Percentiles rank a stretch among this genome's conserved stretches.
Conservation (phyloP, 2,113 vertebrate genomes). For the Melanostigma gelatinosum region DNA sequence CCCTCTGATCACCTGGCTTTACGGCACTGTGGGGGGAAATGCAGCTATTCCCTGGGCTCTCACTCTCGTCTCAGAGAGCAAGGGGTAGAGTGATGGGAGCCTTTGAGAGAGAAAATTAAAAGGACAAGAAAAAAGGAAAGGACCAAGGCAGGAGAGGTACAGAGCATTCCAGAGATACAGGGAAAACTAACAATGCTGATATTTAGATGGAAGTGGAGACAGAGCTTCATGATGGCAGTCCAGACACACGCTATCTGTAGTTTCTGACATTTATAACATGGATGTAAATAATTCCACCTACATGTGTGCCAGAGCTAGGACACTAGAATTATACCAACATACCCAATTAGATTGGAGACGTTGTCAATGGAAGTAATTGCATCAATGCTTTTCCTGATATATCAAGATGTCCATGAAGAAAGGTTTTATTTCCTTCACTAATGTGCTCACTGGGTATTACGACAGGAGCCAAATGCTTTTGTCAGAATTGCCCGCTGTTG, state of each 20-base stretch:
- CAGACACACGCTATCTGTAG: neutral
- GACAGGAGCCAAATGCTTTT: neutral
- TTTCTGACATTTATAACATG: neutral
- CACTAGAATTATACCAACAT: neutral
- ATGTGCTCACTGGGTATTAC: neutral
- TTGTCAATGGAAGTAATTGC: neutral
- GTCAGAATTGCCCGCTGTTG: neutral
- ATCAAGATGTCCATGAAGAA: neutral
- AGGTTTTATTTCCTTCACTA: neutral
- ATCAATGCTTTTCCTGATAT: neutral
- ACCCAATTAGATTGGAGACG: neutral
- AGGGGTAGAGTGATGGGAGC: constrained; percentile 39
- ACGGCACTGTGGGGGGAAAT: constrained; percentile 49
- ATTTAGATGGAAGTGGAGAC: constrained; percentile 3
- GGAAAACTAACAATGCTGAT: neutral
- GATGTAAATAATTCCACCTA: neutral
- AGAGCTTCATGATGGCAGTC: neutral
- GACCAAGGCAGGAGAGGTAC: neutral
- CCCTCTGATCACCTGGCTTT: constrained; percentile 61
- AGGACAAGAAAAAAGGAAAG: constrained; percentile 7
- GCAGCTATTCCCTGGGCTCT: constrained; percentile 59
- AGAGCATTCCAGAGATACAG: neutral
- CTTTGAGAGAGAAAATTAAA: constrained; percentile 72
- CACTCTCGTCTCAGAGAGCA: constrained; percentile 60
- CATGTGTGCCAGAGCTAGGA: neutral